Evolutionary conservation across 1,140 invertebrate species (phyloP).

Genomic region (Drosophila lacteicornis): DNA sequence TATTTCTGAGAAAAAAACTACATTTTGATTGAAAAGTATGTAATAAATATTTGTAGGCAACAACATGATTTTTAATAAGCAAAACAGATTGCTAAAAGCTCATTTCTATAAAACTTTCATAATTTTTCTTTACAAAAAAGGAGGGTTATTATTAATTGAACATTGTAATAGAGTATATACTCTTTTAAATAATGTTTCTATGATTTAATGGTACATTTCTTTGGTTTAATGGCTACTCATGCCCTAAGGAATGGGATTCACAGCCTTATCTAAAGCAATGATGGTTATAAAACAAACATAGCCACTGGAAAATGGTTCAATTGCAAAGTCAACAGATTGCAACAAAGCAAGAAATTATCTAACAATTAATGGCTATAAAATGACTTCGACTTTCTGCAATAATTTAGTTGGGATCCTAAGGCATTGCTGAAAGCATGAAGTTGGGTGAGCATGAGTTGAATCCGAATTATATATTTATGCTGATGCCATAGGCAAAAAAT

Average conservation of each 20-base stretch:
- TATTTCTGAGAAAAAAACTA: conserved; percentile 3
- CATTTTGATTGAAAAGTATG: background rate
- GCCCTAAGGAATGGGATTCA: too few species aligned
- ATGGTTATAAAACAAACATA: conserved; percentile 48
- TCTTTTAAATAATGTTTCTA: too few species aligned
- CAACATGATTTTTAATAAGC: background rate
- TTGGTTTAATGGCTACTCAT: too few species aligned
- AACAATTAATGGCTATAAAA: conserved; percentile 30
- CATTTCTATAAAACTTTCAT: background rate
- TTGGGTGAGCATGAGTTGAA: conserved; percentile 17
- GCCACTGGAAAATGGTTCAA: conserved; percentile 24
- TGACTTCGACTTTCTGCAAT: background rate
- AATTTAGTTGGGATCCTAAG: conserved; percentile 10
- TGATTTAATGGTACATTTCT: too few species aligned
- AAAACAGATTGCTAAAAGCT: background rate
- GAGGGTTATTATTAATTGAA: too few species aligned
- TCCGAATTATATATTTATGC: background rate
- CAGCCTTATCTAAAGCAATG: conserved; percentile 8
- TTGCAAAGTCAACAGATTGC: conserved; percentile 33
- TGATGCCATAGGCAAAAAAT: background rate
- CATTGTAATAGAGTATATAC: too few species aligned
- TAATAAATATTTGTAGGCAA: background rate
- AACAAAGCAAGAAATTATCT: conserved; percentile 16
- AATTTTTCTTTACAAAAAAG: too few species aligned
- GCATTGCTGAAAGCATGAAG: conserved; percentile 31